Percentiles rank a stretch among this genome's conserved stretches.
These are phyloP conservation scores for Rhipidura dahli DNA, from an alignment of 2,113 vertebrate genomes.

Conservation along the genomic window DNA sequence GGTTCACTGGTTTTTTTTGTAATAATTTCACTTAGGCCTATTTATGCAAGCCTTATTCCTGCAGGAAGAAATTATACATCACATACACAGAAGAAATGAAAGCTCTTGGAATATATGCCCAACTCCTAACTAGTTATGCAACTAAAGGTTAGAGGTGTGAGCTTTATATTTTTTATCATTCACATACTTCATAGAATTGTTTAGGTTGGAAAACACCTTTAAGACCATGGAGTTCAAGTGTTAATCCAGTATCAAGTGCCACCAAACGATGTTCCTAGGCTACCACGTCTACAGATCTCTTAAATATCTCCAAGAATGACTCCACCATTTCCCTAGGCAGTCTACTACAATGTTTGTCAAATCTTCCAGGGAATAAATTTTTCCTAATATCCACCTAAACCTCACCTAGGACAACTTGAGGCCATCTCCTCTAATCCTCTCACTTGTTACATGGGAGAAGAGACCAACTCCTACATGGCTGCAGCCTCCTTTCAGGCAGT, in stretches of 20 bases:
- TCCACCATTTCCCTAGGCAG: background rate
- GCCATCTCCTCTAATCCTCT: background rate
- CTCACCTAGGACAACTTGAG: background rate
- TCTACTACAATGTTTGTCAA: background rate
- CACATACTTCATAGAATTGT: background rate
- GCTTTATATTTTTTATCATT: background rate
- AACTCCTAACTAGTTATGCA: background rate
- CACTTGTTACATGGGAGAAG: background rate
- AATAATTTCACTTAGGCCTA: background rate
- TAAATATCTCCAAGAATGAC: background rate
- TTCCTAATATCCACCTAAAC: background rate
- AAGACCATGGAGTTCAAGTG: background rate
- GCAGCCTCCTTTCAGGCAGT: background rate
- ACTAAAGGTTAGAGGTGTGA: background rate
- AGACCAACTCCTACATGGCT: rapidly evolving
- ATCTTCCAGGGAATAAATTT: background rate
- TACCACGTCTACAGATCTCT: background rate
- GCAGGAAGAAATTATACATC: background rate
- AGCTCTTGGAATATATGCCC: background rate
- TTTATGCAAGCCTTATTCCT: background rate
- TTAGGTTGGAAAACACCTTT: background rate
- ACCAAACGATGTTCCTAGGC: background rate
- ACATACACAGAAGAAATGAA: background rate
- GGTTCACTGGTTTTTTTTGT: background rate
- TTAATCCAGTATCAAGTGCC: background rate